Evolutionary conservation across 1,140 invertebrate genomes (phyloP).

Genomic region (Holcopasites calliopsidis): DNA sequence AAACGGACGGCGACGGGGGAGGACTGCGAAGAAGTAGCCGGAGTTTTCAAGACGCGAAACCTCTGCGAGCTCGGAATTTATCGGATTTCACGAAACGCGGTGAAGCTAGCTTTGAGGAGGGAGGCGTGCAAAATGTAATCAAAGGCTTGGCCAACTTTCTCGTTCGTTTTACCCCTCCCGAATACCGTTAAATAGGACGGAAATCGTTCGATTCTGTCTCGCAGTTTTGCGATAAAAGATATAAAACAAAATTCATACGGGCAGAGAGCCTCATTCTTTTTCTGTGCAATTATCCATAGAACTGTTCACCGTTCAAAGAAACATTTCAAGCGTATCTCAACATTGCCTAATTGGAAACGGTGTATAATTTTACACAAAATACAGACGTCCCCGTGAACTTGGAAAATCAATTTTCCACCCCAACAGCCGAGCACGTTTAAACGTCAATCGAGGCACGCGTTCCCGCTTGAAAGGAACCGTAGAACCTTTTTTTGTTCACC

Average conservation of each 20-base stretch:
- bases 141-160: slow-evolving; percentile 17
- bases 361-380: too few species aligned
- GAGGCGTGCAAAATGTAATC: slow-evolving; percentile 25
- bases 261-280: too few species aligned
- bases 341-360: too few species aligned
- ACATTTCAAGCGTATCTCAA: too few species aligned
- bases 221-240: too few species aligned
- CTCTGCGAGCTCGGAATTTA: slow-evolving; percentile 23
- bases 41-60: slow-evolving; percentile 39
- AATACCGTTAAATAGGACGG: slow-evolving; percentile 2
- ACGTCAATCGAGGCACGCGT: neutral
- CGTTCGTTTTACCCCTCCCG: neutral
- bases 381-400: too few species aligned
- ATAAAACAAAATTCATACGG: too few species aligned
- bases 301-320: too few species aligned
- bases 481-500: slow-evolving; percentile 34
- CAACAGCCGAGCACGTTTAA: too few species aligned
- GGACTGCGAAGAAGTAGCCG: slow-evolving; percentile 28
- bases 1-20: slow-evolving; percentile 2
- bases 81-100: slow-evolving; percentile 37
- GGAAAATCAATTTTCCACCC: too few species aligned
- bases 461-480: neutral
- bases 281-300: too few species aligned
- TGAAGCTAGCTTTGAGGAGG: neutral
- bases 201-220: neutral